phyloP scores from a whole-genome alignment of 2,113 vertebrate genomes.

The Prochilodus magdalenae region DNA sequence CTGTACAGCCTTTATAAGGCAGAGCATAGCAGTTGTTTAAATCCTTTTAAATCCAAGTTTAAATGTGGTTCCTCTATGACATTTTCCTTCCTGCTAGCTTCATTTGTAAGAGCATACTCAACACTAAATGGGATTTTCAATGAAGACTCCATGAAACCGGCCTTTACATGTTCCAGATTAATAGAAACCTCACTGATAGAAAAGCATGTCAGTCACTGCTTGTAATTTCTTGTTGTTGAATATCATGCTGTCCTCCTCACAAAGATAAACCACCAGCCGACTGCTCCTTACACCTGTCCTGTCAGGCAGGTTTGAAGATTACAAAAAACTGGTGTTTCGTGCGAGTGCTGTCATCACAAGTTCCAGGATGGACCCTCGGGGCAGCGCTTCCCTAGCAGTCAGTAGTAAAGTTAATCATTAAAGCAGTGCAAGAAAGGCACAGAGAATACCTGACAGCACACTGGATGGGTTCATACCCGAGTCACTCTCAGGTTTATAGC shows the following conservation, averaged over 20 bases:
- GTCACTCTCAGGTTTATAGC: slow-evolving; percentile 36
- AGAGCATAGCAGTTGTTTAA: too few species aligned
- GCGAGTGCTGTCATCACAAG: slow-evolving; percentile 37
- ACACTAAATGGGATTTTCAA: background rate
- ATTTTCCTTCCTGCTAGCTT: too few species aligned
- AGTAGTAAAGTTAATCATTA: slow-evolving; percentile 47
- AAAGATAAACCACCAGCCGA: slow-evolving; percentile 37
- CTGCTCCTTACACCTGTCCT: slow-evolving; percentile 49
- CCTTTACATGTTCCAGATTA: slow-evolving; percentile 8
- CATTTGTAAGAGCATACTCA: background rate
- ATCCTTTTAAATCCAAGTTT: too few species aligned
- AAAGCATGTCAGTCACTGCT: slow-evolving; percentile 2
- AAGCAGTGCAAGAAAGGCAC: slow-evolving; percentile 37
- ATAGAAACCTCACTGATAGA: slow-evolving; percentile 9
- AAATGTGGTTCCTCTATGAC: too few species aligned
- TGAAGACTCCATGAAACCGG: background rate
- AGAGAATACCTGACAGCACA: slow-evolving; percentile 40
- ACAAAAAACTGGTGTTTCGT: slow-evolving; percentile 36
- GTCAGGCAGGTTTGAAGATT: slow-evolving; percentile 43
- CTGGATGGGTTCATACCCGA: slow-evolving; percentile 33
- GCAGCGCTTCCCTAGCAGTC: background rate
- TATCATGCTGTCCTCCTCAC: background rate
- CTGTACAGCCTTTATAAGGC: too few species aligned
- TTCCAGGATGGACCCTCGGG: slow-evolving; percentile 30
- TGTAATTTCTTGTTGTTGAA: slow-evolving; percentile 16